Evolutionary conservation across 1,140 invertebrate species (phyloP).

Genomic region (Oscheius sp.): DNA sequence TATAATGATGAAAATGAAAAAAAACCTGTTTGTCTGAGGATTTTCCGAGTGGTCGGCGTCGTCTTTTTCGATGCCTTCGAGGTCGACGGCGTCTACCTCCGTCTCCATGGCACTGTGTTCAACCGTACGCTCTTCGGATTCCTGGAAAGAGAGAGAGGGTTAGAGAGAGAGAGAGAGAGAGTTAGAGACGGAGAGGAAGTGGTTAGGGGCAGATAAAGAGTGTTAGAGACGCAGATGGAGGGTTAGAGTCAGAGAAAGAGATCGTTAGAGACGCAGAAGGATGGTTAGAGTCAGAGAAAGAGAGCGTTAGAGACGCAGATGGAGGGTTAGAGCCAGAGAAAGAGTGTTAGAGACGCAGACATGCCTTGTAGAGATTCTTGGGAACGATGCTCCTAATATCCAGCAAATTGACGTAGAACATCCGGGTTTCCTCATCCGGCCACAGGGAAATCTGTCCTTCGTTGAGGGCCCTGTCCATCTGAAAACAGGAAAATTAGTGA

Average conservation of each 20-base stretch:
- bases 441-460: slow-evolving; percentile 33
- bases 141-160: not conserved
- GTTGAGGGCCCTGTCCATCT: slow-evolving; percentile 11
- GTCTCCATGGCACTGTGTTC: not conserved
- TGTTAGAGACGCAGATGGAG: not conserved
- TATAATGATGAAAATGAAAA: too few species aligned
- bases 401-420: slow-evolving; percentile 36
- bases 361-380: slow-evolving; percentile 28
- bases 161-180: too few species aligned
- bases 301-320: not conserved
- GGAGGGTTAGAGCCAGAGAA: too few species aligned
- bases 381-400: slow-evolving; percentile 36
- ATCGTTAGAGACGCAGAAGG: too few species aligned
- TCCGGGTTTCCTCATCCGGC: slow-evolving; percentile 37
- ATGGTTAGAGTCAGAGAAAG: not conserved
- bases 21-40: too few species aligned
- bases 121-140: slow-evolving; percentile 24
- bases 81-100: not conserved
- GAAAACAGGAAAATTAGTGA: not conserved
- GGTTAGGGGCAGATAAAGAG: too few species aligned
- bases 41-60: too few species aligned
- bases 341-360: not conserved
- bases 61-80: not conserved
- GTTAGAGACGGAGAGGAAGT: too few species aligned
- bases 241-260: not conserved